Evolutionary conservation across 2,113 vertebrate genomes (phyloP).

Genomic region (Alexandromys fortis): DNA sequence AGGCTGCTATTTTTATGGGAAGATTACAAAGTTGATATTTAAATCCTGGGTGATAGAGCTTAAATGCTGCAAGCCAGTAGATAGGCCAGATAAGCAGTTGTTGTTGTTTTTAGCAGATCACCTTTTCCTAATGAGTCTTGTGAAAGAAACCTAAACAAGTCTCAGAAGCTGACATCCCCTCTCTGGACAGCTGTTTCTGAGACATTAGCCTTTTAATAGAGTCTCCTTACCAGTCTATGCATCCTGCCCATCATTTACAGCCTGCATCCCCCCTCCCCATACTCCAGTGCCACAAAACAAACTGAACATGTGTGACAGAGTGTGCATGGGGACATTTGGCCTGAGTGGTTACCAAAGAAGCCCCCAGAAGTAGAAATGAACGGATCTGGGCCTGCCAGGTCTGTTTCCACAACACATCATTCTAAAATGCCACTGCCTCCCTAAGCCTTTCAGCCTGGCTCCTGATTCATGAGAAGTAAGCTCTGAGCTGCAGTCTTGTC

Average conservation of each 20-base stretch:
- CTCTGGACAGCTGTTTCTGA: not conserved
- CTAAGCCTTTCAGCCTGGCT: slow-evolving; percentile 14
- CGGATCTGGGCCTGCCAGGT: slow-evolving; percentile 33
- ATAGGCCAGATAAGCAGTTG: not conserved
- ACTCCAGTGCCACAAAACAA: not conserved
- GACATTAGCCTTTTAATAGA: not conserved
- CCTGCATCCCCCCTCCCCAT: not conserved
- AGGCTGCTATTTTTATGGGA: slow-evolving; percentile 8
- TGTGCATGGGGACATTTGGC: not conserved
- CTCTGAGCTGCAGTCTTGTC: slow-evolving; percentile 47
- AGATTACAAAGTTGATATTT: not conserved
- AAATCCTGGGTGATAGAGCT: not conserved
- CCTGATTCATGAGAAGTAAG: slow-evolving; percentile 65
- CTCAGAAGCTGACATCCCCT: not conserved
- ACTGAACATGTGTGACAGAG: not conserved
- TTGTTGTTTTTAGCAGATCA: not conserved
- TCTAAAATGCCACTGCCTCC: slow-evolving; percentile 51
- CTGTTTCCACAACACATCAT: slow-evolving; percentile 20
- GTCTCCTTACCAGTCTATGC: not conserved
- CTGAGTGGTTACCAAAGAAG: not conserved
- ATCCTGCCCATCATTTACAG: not conserved
- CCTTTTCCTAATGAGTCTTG: slow-evolving; percentile 13
- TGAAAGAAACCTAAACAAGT: slow-evolving; percentile 22
- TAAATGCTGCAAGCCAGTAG: not conserved
- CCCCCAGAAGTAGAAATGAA: not conserved